A percentile compares a stretch with the other conserved stretches of the same genome.
Conservation (phyloP, 2,888 invertebrate genomes). For the Itoplectis maculator region DNA sequence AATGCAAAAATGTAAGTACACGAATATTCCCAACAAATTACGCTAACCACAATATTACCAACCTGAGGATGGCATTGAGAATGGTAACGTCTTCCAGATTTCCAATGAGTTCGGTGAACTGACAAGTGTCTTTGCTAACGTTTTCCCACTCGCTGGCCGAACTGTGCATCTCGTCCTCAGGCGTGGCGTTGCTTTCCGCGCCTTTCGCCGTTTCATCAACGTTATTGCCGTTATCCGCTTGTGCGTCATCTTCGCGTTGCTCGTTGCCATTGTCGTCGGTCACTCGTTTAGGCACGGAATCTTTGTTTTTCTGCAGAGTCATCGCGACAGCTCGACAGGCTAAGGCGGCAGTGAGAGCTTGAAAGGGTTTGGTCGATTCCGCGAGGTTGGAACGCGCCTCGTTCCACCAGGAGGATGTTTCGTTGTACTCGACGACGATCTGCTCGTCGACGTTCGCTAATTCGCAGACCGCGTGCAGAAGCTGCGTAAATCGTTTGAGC, state of each 20-base stretch:
- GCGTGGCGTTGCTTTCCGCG: slow-evolving; percentile 72
- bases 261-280: slow-evolving; percentile 75
- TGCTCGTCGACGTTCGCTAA: slow-evolving; percentile 86
- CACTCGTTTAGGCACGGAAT: slow-evolving; percentile 70
- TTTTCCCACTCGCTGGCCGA: slow-evolving; percentile 89
- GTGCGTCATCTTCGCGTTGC: slow-evolving; percentile 61
- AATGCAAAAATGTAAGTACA: slow-evolving; percentile 31
- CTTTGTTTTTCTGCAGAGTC: slow-evolving; percentile 84
- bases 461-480: slow-evolving; percentile 89
- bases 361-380: slow-evolving; percentile 90
- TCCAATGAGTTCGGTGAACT: slow-evolving; percentile 94
- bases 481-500: slow-evolving; percentile 89
- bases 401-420: slow-evolving; percentile 93
- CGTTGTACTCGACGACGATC: slow-evolving; percentile 88
- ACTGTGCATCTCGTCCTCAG: slow-evolving; percentile 86
- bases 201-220: slow-evolving; percentile 71
- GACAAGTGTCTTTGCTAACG: slow-evolving; percentile 93
- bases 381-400: slow-evolving; percentile 90
- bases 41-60: slow-evolving; percentile 47
- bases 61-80: slow-evolving; percentile 89
- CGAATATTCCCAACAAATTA: slow-evolving; percentile 12
- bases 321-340: slow-evolving; percentile 92
- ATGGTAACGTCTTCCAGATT: slow-evolving; percentile 95
- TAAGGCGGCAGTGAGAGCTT: slow-evolving; percentile 93
- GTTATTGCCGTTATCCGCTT: slow-evolving; percentile 72